These are phyloP conservation scores for Neoniphon sammara DNA, from an alignment of 2,797 vertebrate genomes.

Conservation along the genomic window DNA sequence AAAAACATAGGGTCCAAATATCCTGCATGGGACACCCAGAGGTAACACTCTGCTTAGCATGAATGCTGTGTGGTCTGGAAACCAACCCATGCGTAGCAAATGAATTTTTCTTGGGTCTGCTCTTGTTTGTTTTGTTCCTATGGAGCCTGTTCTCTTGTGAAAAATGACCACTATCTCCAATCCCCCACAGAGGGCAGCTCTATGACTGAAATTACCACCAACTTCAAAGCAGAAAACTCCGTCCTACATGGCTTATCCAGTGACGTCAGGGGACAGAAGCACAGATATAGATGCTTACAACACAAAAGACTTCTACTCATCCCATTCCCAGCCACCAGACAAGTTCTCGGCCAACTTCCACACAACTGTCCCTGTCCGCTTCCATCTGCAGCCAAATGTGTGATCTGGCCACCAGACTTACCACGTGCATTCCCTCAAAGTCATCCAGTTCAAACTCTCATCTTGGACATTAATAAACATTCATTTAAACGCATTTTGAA, in stretches of 20 bases:
- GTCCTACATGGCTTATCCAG: no score
- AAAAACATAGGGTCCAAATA: no score
- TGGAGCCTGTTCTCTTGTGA: background rate
- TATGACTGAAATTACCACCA: no score
- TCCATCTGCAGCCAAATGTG: background rate
- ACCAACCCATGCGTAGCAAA: background rate
- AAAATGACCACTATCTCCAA: slow-evolving; percentile 21
- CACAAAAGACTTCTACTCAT: background rate
- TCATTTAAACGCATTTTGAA: background rate
- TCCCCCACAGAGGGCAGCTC: background rate
- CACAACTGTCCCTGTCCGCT: background rate
- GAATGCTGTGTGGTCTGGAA: background rate
- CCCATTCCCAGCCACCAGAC: background rate
- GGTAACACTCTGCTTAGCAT: no score
- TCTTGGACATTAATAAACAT: background rate
- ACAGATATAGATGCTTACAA: slow-evolving; percentile 8
- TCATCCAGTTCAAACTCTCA: slow-evolving; percentile 3
- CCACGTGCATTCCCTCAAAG: slow-evolving; percentile 1
- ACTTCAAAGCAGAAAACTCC: background rate
- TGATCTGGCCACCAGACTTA: background rate
- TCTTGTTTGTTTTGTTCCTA: background rate
- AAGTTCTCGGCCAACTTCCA: background rate
- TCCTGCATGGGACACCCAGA: no score
- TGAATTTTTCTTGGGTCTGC: background rate
- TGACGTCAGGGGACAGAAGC: slow-evolving; percentile 7